Conservation (phyloP, 2,113 vertebrate species). For the Herpailurus yagouaroundi region DNA sequence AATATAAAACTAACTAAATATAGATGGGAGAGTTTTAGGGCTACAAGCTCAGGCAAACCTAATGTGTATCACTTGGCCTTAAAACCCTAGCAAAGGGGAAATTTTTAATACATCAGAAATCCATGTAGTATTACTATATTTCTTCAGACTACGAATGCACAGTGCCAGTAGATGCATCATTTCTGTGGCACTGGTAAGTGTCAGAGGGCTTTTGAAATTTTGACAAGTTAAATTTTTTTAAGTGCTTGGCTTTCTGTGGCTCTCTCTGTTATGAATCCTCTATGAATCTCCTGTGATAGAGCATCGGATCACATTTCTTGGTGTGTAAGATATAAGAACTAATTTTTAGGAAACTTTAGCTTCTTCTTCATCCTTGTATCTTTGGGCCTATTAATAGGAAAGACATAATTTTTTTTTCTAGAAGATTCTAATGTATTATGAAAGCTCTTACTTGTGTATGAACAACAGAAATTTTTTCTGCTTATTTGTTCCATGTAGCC, state of each 20-base stretch:
- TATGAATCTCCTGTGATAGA: constrained; percentile 44
- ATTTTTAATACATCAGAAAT: not conserved
- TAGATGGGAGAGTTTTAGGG: not conserved
- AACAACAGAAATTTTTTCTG: not conserved
- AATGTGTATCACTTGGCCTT: not conserved
- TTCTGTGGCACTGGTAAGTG: not conserved
- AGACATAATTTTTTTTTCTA: not conserved
- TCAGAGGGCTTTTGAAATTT: constrained; percentile 32
- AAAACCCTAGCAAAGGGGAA: not conserved
- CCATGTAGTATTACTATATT: not conserved
- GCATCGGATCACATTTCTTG: not conserved
- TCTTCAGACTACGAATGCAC: not conserved
- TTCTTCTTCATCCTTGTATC: not conserved
- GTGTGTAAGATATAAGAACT: not conserved
- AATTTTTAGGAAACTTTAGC: not conserved
- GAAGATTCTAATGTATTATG: not conserved
- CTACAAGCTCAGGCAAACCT: not conserved
- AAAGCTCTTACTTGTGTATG: not conserved
- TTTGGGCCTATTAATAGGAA: constrained; percentile 5
- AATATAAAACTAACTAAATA: not conserved
- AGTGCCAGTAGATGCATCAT: not conserved
- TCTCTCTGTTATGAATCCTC: constrained; percentile 11
- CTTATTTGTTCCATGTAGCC: not conserved
- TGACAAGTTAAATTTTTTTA: constrained; percentile 42
- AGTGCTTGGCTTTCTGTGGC: constrained; percentile 26